Evolutionary conservation across 2,797 vertebrate species (phyloP), one percentile per base, ranked within the genome.

Genomic region (Tarsius wallacei): DNA sequence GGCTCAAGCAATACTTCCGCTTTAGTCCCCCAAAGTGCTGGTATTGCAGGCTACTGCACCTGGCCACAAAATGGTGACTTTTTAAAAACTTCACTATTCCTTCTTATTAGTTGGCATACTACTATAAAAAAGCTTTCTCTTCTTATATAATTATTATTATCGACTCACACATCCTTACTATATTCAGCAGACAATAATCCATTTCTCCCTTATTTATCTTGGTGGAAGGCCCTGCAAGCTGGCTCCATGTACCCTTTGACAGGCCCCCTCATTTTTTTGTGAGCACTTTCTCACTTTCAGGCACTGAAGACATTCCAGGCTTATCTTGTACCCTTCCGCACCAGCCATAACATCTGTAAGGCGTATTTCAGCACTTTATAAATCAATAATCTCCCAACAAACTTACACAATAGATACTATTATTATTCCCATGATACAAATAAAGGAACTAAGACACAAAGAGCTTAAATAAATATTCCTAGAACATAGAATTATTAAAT

Each of bases 201-300:
- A 81, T 88, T 68, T 61, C 51, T 68, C 84, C 14, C 21, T 74
- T 64, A 64, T 61, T 84, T 87, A 53, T 51, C 80, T 95, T 53
- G 13, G 19, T 53, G 28, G 33, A 47, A 89, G 36, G 22, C 55
- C 73, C 70, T 71, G 64, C 78, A 66, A 55, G 22, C n/a, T 82
- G 74, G 28, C 17, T 89, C 21, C 21, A 0, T 10, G 21, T 81
- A 47, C 74, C 31, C 47, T 59, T 87, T 55, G 87, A 49, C 71
- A 80, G 24, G 26, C 0, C 7, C n/a, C 24, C 4, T 42, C n/a
- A 22, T n/a, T 68, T 55, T 55, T 66, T 63, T 57, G n/a, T 68
- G 21, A 84, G 66, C 0, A 24, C 16, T 16, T 47, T n/a, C 36
- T 83, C 33, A 12, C 3, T 91, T 42, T 73, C 10, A 91, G 36